A percentile compares a stretch with the other conserved stretches of the same genome.
Conservation (phyloP, 2,113 vertebrate species). For the Aegithalos caudatus region DNA sequence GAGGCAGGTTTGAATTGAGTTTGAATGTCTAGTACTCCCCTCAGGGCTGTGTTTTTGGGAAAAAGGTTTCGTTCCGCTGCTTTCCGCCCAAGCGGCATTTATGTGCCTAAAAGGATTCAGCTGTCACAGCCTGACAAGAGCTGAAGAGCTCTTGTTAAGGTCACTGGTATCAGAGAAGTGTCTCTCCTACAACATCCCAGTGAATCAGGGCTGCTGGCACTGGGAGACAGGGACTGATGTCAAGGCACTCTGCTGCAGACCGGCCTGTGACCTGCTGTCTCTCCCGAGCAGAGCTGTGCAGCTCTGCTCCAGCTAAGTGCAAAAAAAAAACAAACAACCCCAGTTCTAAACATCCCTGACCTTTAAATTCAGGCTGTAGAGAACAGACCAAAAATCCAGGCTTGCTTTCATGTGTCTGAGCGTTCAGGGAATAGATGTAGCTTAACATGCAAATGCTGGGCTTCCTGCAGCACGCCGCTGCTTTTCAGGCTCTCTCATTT, state of each 20-base stretch:
- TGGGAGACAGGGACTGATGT: background rate
- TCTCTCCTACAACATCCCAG: background rate
- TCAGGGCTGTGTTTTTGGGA: background rate
- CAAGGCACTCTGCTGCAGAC: background rate
- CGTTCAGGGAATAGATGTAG: background rate
- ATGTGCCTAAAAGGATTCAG: background rate
- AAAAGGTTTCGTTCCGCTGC: background rate
- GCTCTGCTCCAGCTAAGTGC: background rate
- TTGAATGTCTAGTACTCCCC: background rate
- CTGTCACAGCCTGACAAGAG: background rate
- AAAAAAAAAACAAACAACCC: background rate
- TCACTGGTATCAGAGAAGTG: background rate
- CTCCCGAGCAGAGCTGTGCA: accelerated
- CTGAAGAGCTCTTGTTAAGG: conserved; percentile 16
- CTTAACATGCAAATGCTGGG: background rate
- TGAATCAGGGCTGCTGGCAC: background rate
- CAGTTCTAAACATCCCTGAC: background rate
- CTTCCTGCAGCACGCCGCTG: background rate
- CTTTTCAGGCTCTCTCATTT: background rate
- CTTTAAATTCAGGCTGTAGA: background rate
- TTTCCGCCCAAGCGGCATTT: background rate
- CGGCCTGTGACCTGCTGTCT: background rate
- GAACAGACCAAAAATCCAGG: background rate
- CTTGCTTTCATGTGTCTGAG: background rate
- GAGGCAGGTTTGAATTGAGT: background rate